Evolutionary conservation across 2,888 invertebrate species (phyloP).

Genomic region (Eremobia ochroleuca): DNA sequence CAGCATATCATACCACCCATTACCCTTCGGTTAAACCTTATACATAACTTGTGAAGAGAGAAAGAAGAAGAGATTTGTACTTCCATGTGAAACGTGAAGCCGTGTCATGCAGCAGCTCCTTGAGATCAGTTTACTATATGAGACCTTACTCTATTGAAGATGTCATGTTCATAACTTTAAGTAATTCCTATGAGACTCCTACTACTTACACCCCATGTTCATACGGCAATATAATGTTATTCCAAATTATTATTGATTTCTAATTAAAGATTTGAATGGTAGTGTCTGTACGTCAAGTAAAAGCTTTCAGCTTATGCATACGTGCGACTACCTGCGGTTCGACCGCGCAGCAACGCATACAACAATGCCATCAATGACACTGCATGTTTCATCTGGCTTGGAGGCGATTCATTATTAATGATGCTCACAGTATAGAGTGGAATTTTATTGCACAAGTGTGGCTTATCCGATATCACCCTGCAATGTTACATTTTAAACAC

Average conservation of each 20-base stretch:
- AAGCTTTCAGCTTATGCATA: neutral
- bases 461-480: slow-evolving; percentile 1
- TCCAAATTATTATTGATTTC: no score
- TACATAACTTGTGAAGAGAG: slow-evolving; percentile 11
- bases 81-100: slow-evolving; percentile 51
- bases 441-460: neutral
- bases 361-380: neutral
- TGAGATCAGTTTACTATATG: slow-evolving; percentile 57
- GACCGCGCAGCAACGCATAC: neutral
- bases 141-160: neutral
- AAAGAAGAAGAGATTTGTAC: slow-evolving; percentile 59
- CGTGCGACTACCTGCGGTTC: neutral
- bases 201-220: no score
- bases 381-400: neutral
- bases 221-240: no score
- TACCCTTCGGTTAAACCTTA: slow-evolving; percentile 35
- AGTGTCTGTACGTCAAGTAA: neutral
- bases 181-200: no score
- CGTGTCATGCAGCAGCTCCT: slow-evolving; percentile 48
- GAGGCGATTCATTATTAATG: slow-evolving; percentile 1
- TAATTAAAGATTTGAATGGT: neutral
- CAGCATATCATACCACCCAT: slow-evolving; percentile 13
- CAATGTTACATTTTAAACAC: neutral
- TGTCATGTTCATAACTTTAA: neutral
- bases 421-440: neutral